phyloP scores from a whole-genome alignment of 2,888 invertebrate species.

The Stegophylla sp. region DNA sequence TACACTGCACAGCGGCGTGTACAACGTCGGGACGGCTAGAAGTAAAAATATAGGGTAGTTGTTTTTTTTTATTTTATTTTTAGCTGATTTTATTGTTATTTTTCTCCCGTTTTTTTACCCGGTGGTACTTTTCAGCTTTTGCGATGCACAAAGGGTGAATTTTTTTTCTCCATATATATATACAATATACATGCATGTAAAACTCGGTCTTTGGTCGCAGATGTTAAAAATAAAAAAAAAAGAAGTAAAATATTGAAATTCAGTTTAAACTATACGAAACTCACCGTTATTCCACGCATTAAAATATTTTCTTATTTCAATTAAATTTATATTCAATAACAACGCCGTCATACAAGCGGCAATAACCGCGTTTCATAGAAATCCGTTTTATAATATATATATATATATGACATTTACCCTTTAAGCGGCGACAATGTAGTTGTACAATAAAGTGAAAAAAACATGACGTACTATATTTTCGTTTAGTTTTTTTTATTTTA shows the following conservation, averaged over 20 bases:
- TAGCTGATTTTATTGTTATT: slow-evolving; percentile 30
- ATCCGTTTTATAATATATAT: no score
- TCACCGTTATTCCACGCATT: background rate
- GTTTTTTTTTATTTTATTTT: slow-evolving; percentile 36
- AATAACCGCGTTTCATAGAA: background rate
- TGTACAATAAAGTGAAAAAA: background rate
- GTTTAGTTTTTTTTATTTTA: no score
- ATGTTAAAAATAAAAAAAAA: background rate
- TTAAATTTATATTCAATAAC: background rate
- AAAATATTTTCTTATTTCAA: background rate
- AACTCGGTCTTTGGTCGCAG: background rate
- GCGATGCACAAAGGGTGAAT: background rate
- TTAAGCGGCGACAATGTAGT: background rate
- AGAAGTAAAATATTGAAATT: background rate
- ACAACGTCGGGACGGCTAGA: background rate
- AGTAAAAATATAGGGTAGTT: slow-evolving; percentile 28
- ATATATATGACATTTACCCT: no score
- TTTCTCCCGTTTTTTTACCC: slow-evolving; percentile 5
- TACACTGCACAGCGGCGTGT: background rate
- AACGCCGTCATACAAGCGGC: background rate
- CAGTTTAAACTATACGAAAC: background rate
- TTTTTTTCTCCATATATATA: no score
- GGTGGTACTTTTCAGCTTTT: slow-evolving; percentile 17
- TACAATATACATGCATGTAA: no score
- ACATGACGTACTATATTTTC: background rate